Percentiles rank a stretch among this genome's conserved stretches.
These are phyloP conservation scores for Leptothorax acervorum DNA, from an alignment of 2,888 invertebrate genomes.

Conservation along the genomic window DNA sequence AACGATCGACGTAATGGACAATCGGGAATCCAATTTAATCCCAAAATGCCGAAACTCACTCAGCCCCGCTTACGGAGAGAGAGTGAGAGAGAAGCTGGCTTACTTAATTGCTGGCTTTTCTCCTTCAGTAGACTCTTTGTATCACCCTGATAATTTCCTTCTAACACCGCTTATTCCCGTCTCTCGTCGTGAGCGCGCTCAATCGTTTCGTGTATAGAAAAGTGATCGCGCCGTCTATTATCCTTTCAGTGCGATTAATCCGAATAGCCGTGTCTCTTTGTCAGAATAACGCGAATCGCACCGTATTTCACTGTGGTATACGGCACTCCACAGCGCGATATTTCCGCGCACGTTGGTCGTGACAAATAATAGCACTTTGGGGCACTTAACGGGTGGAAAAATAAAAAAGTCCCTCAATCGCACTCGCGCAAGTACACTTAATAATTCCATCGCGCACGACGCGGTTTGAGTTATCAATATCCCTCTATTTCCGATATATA, in stretches of 20 bases:
- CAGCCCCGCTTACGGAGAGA: background rate
- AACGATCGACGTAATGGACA: slow-evolving; percentile 53
- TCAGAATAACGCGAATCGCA: slow-evolving; percentile 29
- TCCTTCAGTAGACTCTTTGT: slow-evolving; percentile 36
- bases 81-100: slow-evolving; percentile 8
- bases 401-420: slow-evolving; percentile 47
- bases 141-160: slow-evolving; percentile 40
- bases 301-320: slow-evolving; percentile 39
- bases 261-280: slow-evolving; percentile 38
- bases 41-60: slow-evolving; percentile 44
- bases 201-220: slow-evolving; percentile 31
- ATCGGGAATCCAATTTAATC: slow-evolving; percentile 52
- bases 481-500: background rate
- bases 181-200: background rate
- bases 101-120: slow-evolving; percentile 51
- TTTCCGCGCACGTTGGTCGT: slow-evolving; percentile 43
- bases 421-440: slow-evolving; percentile 40
- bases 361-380: slow-evolving; percentile 55
- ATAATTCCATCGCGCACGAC: slow-evolving; percentile 40
- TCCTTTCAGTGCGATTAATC: slow-evolving; percentile 24
- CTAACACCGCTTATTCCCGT: slow-evolving; percentile 9
- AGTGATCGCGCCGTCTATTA: slow-evolving; percentile 35
- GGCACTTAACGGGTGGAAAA: slow-evolving; percentile 48
- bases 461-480: slow-evolving; percentile 28
- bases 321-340: slow-evolving; percentile 32